These are phyloP conservation scores for Corythornis cristatus DNA, from an alignment of 2,113 vertebrate genomes.

Conservation along the genomic window DNA sequence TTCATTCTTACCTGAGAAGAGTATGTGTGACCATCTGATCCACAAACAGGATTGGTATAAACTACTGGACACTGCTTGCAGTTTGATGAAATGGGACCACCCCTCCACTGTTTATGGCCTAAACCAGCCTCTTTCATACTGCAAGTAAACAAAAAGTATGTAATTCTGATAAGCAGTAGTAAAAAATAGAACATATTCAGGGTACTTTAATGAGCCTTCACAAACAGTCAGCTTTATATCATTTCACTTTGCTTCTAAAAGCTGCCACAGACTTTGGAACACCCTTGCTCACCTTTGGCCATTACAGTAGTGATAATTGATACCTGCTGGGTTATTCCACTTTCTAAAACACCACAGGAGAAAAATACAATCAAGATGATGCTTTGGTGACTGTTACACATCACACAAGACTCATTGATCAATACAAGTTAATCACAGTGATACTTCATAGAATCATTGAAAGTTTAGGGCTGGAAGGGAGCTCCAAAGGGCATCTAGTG, in stretches of 20 bases:
- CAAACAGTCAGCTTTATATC: constrained; percentile 4
- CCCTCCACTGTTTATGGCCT: constrained; percentile 82
- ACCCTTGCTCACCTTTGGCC: not conserved
- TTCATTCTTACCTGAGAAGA: constrained; percentile 86
- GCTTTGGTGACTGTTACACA: not conserved
- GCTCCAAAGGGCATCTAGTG: no score
- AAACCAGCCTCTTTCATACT: constrained; percentile 89
- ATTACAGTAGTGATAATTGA: not conserved
- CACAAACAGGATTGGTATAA: constrained; percentile 88
- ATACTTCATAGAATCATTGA: no score
- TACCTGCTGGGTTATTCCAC: not conserved
- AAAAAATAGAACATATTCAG: constrained; percentile 41
- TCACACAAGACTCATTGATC: no score
- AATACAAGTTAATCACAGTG: no score
- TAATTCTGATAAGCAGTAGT: constrained; percentile 41
- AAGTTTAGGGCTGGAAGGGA: no score
- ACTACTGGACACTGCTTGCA: constrained; percentile 91
- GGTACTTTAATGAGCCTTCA: constrained; percentile 44
- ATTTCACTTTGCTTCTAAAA: not conserved
- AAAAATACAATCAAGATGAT: not conserved
- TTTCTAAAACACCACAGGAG: not conserved
- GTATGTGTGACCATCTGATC: constrained; percentile 92
- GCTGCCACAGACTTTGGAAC: not conserved
- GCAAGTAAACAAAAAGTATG: constrained; percentile 66
- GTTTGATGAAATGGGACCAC: constrained; percentile 76